Evolutionary conservation across 2,888 invertebrate species (phyloP), one percentile per base, ranked within the genome.

Genomic region (Troides oblongomaculatus): DNA sequence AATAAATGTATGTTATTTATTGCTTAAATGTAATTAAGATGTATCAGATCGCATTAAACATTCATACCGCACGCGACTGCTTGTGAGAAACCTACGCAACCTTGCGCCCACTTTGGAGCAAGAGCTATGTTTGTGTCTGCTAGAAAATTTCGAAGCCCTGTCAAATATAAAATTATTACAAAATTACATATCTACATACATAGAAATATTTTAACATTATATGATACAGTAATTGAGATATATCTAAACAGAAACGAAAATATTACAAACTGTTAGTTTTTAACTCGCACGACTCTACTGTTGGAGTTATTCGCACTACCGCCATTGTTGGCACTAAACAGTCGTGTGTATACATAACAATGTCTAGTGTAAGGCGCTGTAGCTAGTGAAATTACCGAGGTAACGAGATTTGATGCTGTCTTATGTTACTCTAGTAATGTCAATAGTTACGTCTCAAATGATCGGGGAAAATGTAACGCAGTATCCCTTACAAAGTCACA

Each of bases 11-110:
- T 66, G 60, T 60, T 68, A 66, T 62, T 66, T 70, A 73, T 71
- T 68, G 67, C 66, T 70, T 50, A 70, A 70, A 70, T 66, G 66
- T 73, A 73, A 73, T 72, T 71, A 72, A 67, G 69, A 71, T 72
- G 71, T 74, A 68, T 71, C 66, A 60, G 64, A 69, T 66, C 64
- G 46, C 57, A 72, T 72, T 68, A 71, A 58, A 18, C 46, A 72
- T 69, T 69, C 71, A 60, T 36, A 50, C 59, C 67, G 59, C 67
- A 68, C 69, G 59, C 68, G 70, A 73, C 50, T 64, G 71, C 69
- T 66, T 62, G 64, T 70, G 66, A 57, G 62, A 65, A 62, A 58
- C 65, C 68, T 61, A 63, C 70, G 62, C 68, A 72, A 62, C 73
- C 72, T 70, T 72, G 72, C 72, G 61, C 74, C 68, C 72, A 70